A percentile compares a stretch with the other conserved stretches of the same genome.
phyloP scores from a whole-genome alignment of 2,888 invertebrate species.

The Caenorhabditis angaria region DNA sequence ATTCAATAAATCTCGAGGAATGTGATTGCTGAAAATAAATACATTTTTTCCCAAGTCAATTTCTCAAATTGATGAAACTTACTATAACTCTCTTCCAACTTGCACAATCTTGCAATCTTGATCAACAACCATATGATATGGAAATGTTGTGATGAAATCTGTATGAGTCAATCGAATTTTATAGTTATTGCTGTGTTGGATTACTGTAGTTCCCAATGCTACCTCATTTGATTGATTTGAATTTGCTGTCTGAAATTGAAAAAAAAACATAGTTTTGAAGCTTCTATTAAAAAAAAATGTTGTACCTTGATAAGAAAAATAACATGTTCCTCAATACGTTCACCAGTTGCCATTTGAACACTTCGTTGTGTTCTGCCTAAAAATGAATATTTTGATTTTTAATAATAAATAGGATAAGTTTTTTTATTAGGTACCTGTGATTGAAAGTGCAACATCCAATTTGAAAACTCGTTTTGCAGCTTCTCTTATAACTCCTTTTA shows the following conservation, averaged over 20 bases:
- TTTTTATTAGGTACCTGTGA: constrained; percentile 79
- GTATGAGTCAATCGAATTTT: constrained; percentile 42
- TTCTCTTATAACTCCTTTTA: constrained; percentile 90
- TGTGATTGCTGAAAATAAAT: constrained; percentile 58
- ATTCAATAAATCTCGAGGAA: constrained; percentile 62
- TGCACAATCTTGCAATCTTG: constrained; percentile 68
- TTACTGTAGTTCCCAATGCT: constrained; percentile 37
- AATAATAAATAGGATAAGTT: neutral
- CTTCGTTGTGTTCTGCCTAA: constrained; percentile 78
- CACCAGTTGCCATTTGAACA: constrained; percentile 67
- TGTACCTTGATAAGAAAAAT: constrained; percentile 61
- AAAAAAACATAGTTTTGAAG: neutral
- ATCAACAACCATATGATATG: constrained; percentile 69
- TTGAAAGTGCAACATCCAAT: constrained; percentile 90
- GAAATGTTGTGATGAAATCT: constrained; percentile 58
- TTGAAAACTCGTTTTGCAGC: constrained; percentile 91
- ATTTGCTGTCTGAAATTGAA: constrained; percentile 32
- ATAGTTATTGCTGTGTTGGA: constrained; percentile 37
- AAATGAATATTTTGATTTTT: neutral
- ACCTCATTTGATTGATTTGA: constrained; percentile 44
- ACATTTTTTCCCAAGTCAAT: neutral
- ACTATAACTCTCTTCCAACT: constrained; percentile 68
- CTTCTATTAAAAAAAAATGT: neutral
- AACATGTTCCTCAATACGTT: constrained; percentile 66
- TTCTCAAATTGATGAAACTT: constrained; percentile 9